phyloP scores from a whole-genome alignment of 2,888 invertebrate species.

The Euplexia lucipara region DNA sequence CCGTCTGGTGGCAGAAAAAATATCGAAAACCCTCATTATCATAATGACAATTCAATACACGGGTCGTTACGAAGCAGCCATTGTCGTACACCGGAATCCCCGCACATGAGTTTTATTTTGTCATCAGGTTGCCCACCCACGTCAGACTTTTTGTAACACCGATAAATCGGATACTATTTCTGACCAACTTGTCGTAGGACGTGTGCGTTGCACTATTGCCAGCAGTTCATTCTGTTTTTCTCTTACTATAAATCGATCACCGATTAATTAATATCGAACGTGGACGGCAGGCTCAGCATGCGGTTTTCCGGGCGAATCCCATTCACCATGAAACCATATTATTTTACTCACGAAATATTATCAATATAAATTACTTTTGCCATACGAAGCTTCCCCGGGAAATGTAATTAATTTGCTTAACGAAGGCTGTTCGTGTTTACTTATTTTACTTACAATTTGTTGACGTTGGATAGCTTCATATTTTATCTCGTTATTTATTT shows the following conservation, averaged over 20 bases:
- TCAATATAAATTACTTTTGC: conserved; percentile 30
- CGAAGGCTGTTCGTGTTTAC: background rate
- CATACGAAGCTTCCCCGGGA: background rate
- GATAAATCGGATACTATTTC: no score
- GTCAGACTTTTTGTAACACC: no score
- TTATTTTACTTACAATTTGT: background rate
- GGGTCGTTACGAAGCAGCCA: conserved; percentile 5
- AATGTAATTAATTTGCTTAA: conserved; percentile 29
- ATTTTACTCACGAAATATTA: conserved; percentile 35
- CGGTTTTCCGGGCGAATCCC: conserved; percentile 9
- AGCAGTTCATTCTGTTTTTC: no score
- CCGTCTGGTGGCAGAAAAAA: no score
- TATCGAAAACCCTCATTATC: no score
- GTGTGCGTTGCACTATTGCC: no score
- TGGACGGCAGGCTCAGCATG: no score
- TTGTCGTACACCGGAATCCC: background rate
- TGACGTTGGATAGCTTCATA: conserved; percentile 4
- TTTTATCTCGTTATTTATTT: background rate
- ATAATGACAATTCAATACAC: background rate
- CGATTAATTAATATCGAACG: no score
- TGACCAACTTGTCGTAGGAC: no score
- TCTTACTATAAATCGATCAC: no score
- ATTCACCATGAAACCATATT: conserved; percentile 6
- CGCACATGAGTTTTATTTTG: conserved; percentile 34
- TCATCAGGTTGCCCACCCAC: no score